phyloP scores from a whole-genome alignment of 2,888 invertebrate species.

The Ichneumoninae sp. region DNA sequence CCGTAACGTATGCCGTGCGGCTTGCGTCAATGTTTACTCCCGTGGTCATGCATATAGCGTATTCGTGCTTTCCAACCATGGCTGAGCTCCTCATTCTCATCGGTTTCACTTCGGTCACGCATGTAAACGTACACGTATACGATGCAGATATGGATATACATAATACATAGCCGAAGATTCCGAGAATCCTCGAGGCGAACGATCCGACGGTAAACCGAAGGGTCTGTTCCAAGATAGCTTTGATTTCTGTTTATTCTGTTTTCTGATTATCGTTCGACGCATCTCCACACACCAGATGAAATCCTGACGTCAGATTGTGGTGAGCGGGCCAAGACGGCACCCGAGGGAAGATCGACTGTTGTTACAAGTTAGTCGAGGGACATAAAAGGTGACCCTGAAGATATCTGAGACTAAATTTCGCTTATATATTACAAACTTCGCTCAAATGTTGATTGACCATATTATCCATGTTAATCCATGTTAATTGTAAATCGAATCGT shows the following conservation, averaged over 20 bases:
- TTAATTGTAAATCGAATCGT: too few species aligned
- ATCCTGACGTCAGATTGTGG: neutral
- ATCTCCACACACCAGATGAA: neutral
- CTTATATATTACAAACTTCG: too few species aligned
- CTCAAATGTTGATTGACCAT: too few species aligned
- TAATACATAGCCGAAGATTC: conserved; percentile 50
- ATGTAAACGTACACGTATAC: conserved; percentile 39
- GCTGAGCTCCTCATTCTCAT: conserved; percentile 30
- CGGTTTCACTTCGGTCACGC: conserved; percentile 66
- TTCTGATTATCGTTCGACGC: conserved; percentile 23
- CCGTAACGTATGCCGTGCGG: conserved; percentile 77
- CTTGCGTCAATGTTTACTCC: conserved; percentile 79
- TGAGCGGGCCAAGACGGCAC: neutral
- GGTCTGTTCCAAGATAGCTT: conserved; percentile 14
- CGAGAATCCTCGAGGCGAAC: conserved; percentile 25
- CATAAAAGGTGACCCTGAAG: too few species aligned
- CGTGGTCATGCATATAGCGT: conserved; percentile 76
- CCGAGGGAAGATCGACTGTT: too few species aligned
- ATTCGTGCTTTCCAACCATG: conserved; percentile 62
- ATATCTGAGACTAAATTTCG: too few species aligned
- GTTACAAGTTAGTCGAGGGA: too few species aligned
- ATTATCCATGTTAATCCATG: too few species aligned
- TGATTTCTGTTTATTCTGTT: conserved; percentile 55
- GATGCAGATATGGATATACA: conserved; percentile 37
- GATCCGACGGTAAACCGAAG: conserved; percentile 19